Evolutionary conservation across 2,888 invertebrate species (phyloP), one percentile per base, ranked within the genome.

Genomic region (Lasioglossum calceatum): DNA sequence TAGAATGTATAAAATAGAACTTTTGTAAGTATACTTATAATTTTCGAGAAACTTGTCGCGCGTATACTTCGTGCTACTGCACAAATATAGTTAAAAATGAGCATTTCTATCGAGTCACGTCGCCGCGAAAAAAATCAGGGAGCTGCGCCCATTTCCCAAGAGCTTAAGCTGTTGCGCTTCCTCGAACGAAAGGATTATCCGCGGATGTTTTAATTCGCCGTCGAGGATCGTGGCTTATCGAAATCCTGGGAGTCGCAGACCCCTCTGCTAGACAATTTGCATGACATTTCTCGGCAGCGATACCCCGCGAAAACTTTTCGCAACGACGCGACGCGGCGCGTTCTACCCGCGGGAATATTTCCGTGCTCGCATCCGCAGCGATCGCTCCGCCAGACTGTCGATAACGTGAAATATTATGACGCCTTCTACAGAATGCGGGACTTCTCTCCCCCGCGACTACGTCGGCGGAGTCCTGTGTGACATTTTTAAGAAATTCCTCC

Each of bases 401-500:
- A 91, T 90, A 90, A 86, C 85, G 84, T 74, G 89, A 84, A 90
- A 90, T 91, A 91, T 91, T 91, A 91, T 79, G 84, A 76, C 87
- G 73, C 73, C 76, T 16, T 77, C 85, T 85, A 87, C 88, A 89
- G 88, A 88, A 84, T 84, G 86, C 84, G 87, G 70, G 86, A 85
- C 85, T 86, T 81, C 77, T 80, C 80, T 75, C 76, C 81, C 79
- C 79, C 71, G 16, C 50, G 72, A 50, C 75, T 64, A 67, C 32
- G 75, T 12, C 83, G 70, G 8, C 39, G 78, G 74, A 80, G 80
- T 86, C 71, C 81, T 79, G 79, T 81, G 80, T 91, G 94, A 94
- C 94, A 94, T 93, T 94, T 94, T 94, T 92, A 92, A 94, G 92
- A 93, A 94, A 94, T 94, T 92, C 92, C 91, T 86, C 89, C 88